Evolutionary conservation across 2,888 invertebrate species (phyloP), one percentile per base, ranked within the genome.

Genomic region (Leptinotarsa peninsularis): DNA sequence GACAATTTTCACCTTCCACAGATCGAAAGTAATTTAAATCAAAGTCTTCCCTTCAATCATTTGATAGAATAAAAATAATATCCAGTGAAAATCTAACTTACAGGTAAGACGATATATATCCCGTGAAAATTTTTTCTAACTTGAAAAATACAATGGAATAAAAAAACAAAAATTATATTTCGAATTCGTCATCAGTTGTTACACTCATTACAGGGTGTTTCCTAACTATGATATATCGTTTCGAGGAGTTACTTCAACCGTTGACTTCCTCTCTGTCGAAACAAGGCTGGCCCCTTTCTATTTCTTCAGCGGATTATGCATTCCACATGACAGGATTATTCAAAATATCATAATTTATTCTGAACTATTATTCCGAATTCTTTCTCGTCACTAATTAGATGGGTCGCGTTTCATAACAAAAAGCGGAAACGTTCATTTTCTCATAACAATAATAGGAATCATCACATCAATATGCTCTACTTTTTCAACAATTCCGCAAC

Each of bases 401-500:
- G 77, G 72, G 75, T 77, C 71, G 70, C 66, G 76, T 81, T 81
- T 80, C 80, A 72, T 74, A 81, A 81, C 80, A 80, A 80, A 79
- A 77, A 79, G 78, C 81, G 82, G 82, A 82, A 82, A 80, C 77
- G 72, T 76, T 78, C 74, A 72, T 75, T 77, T 82, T 81, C 80
- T 79, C 80, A 82, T 81, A 81, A 79, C 78, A 79, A 81, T 80
- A 80, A 82, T 80, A 79, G 77, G 75, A 78, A 78, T 72, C 66
- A 78, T 76, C 67, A 70, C 73, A 78, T 76, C 79, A 69, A 78
- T 77, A 74, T 82, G 82, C 78, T 81, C 82, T 67, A 82, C 81
- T 82, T 82, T 81, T 82, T 78, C 70, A 73, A 76, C 75, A 79
- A 80, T 83, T 81, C 81, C 81, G 78, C 77, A 79, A 81, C 77